phyloP scores from a whole-genome alignment of 2,888 invertebrate genomes.

The Melipona bicolor region DNA sequence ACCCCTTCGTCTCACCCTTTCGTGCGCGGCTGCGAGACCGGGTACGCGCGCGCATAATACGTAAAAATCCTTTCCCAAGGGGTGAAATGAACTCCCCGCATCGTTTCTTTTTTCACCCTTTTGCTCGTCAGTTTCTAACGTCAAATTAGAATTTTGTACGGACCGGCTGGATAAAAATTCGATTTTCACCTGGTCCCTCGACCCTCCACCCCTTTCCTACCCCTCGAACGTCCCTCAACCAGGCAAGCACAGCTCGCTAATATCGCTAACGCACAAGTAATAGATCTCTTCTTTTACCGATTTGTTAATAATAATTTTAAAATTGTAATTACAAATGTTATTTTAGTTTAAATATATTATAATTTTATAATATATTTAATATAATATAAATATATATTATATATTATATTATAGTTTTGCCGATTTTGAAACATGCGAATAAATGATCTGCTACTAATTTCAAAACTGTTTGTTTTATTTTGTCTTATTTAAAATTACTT shows the following conservation, averaged over 20 bases:
- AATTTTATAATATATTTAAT: too few species aligned
- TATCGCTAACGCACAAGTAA: slow-evolving; percentile 5
- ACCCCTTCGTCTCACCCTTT: slow-evolving; percentile 70
- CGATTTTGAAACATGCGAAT: too few species aligned
- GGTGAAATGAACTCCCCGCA: slow-evolving; percentile 72
- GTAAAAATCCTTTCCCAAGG: slow-evolving; percentile 82
- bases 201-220: slow-evolving; percentile 38
- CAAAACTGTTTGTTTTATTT: too few species aligned
- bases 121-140: slow-evolving; percentile 76
- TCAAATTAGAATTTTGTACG: slow-evolving; percentile 82
- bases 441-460: too few species aligned
- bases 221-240: slow-evolving; percentile 3
- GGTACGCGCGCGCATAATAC: slow-evolving; percentile 68
- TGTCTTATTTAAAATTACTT: too few species aligned
- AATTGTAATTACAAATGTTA: too few species aligned
- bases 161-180: slow-evolving; percentile 77
- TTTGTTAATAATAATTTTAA: too few species aligned
- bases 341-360: too few species aligned
- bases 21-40: slow-evolving; percentile 56
- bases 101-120: slow-evolving; percentile 57
- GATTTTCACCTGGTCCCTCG: slow-evolving; percentile 78
- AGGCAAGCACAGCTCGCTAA: background rate
- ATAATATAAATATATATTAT: too few species aligned
- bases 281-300: background rate
- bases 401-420: too few species aligned